Conservation (phyloP, 2,113 vertebrate species). For the Dunckerocampus dactyliophorus region DNA sequence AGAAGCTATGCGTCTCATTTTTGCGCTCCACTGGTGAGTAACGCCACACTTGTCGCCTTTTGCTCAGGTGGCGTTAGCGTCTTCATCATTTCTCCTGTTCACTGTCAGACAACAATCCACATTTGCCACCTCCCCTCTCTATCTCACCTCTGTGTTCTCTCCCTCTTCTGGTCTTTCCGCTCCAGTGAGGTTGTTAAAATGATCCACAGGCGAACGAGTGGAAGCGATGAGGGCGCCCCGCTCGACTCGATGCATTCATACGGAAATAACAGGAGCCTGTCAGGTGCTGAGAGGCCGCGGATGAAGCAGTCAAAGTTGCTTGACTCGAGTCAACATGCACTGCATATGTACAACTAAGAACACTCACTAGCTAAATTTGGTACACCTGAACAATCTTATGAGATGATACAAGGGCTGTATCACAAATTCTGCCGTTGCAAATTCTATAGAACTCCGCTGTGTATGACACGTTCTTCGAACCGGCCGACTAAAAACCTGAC, state of each 20-base stretch:
- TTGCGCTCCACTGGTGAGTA: constrained; percentile 7
- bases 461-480: no score
- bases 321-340: constrained; percentile 7
- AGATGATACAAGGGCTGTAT: neutral
- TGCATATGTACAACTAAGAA: neutral
- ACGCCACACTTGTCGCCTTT: neutral
- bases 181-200: constrained; percentile 22
- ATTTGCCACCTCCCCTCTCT: neutral
- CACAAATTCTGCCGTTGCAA: no score
- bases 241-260: constrained; percentile 20
- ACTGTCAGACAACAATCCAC: constrained; percentile 4
- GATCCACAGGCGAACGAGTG: constrained; percentile 27
- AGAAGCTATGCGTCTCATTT: constrained; percentile 41
- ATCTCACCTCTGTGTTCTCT: neutral
- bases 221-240: constrained; percentile 18
- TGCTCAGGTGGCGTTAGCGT: constrained; percentile 6
- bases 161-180: constrained; percentile 23
- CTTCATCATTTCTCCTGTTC: constrained; percentile 3
- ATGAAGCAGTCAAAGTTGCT: constrained; percentile 15
- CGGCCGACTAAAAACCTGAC: no score
- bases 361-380: neutral
- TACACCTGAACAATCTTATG: neutral
- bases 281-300: constrained; percentile 8
- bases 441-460: no score
- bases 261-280: constrained; percentile 20